phyloP scores from a whole-genome alignment of 2,888 invertebrate genomes.

The Chesias legatella region DNA sequence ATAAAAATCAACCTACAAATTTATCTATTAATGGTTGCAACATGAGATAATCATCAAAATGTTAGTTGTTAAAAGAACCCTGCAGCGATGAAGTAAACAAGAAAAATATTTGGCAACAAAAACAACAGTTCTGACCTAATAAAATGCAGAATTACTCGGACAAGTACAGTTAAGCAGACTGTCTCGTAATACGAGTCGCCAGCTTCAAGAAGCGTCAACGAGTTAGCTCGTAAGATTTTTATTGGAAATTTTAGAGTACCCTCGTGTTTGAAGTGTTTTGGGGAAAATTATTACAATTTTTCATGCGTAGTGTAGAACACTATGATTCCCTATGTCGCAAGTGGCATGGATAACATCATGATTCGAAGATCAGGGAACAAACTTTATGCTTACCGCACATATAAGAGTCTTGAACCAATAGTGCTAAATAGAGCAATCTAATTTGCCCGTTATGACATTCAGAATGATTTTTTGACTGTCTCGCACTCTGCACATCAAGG shows the following conservation, averaged over 20 bases:
- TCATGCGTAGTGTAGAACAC: too few relatives aligned
- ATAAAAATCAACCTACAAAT: conserved; percentile 1
- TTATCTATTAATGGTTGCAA: too few relatives aligned
- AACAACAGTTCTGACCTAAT: conserved; percentile 19
- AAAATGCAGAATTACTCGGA: conserved; percentile 18
- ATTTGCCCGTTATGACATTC: too few relatives aligned
- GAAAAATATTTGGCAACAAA: conserved; percentile 12
- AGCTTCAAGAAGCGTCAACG: conserved; percentile 35
- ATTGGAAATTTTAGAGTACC: conserved; percentile 24
- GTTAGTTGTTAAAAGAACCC: background rate
- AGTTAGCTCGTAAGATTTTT: conserved; percentile 57
- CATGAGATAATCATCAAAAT: conserved; percentile 5
- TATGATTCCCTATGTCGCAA: too few relatives aligned
- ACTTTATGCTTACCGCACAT: too few relatives aligned
- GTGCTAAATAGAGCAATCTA: too few relatives aligned
- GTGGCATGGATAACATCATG: too few relatives aligned
- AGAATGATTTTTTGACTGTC: too few relatives aligned
- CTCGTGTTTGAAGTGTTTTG: background rate
- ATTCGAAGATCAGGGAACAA: too few relatives aligned
- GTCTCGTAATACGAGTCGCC: conserved; percentile 24
- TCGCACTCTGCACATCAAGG: too few relatives aligned
- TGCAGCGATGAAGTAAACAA: conserved; percentile 7
- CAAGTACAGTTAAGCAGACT: conserved; percentile 25
- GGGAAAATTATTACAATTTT: too few relatives aligned
- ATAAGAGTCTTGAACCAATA: too few relatives aligned